Evolutionary conservation across 2,888 invertebrate genomes (phyloP).

Genomic region (Mimas tiliae): DNA sequence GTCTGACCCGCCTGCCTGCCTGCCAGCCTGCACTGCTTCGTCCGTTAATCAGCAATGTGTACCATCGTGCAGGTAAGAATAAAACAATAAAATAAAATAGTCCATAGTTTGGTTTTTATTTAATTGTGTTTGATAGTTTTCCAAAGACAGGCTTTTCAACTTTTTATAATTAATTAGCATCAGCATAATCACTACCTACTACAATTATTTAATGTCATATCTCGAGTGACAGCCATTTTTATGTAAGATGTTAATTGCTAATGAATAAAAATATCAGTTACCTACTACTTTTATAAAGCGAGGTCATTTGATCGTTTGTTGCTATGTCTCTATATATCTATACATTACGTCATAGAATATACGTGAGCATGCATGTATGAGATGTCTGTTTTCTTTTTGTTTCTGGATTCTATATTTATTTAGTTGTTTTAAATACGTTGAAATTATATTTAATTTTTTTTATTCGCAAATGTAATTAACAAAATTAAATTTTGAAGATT

Average conservation of each 20-base stretch:
- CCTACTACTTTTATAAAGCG: conserved; percentile 2
- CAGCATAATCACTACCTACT: neutral
- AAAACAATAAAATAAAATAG: too few species aligned
- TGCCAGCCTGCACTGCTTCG: too few species aligned
- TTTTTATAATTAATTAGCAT: neutral
- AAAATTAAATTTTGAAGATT: too few species aligned
- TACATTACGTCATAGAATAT: neutral
- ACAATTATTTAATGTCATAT: conserved; percentile 1
- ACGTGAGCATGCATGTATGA: neutral
- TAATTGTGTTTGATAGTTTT: neutral
- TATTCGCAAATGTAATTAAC: neutral
- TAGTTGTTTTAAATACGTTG: conserved; percentile 1
- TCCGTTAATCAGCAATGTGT: too few species aligned
- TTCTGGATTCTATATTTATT: neutral
- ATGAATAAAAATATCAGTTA: neutral
- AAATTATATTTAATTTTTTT: neutral
- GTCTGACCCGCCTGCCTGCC: too few species aligned
- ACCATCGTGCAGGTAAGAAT: too few species aligned
- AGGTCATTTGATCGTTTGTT: conserved; percentile 6
- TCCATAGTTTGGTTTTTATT: neutral
- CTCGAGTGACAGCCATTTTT: neutral
- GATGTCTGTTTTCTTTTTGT: neutral
- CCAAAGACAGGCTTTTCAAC: neutral
- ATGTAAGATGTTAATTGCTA: conserved; percentile 6
- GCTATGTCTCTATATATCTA: neutral